Percentiles rank a stretch among this genome's conserved stretches.
These are phyloP conservation scores for Heliconius ismenius DNA, from an alignment of 2,888 invertebrate genomes.

Conservation along the genomic window DNA sequence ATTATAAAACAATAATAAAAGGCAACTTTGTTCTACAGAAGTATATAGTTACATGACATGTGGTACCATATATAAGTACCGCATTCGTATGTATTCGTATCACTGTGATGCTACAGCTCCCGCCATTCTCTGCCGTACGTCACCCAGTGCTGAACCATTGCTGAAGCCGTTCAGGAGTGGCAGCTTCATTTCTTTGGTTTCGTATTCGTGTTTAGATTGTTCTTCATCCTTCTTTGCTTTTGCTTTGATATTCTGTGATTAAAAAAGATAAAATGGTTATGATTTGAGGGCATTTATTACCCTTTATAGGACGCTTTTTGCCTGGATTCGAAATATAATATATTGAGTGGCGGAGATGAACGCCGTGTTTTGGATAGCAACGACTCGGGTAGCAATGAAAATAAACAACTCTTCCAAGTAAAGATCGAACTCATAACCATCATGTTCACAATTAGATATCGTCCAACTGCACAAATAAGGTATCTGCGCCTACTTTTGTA, in stretches of 20 bases:
- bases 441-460: not conserved
- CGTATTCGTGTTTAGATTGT: constrained; percentile 53
- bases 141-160: constrained; percentile 67
- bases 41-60: not conserved
- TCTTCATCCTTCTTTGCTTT: constrained; percentile 57
- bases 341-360: not conserved
- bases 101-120: constrained; percentile 77
- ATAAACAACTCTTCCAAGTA: not conserved
- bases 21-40: constrained; percentile 13
- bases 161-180: constrained; percentile 73
- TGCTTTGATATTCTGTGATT: constrained; percentile 48
- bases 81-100: constrained; percentile 36
- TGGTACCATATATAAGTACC: not conserved
- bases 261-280: not conserved
- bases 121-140: constrained; percentile 74
- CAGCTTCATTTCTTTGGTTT: constrained; percentile 66
- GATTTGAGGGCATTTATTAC: not conserved
- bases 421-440: not conserved
- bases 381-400: not conserved
- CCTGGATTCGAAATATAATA: not conserved
- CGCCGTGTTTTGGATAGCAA: not conserved
- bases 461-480: too few species aligned
- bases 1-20: constrained; percentile 12
- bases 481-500: not conserved
- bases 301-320: too few species aligned